Conservation (phyloP, 2,888 invertebrate genomes). For the Noctua janthina region DNA sequence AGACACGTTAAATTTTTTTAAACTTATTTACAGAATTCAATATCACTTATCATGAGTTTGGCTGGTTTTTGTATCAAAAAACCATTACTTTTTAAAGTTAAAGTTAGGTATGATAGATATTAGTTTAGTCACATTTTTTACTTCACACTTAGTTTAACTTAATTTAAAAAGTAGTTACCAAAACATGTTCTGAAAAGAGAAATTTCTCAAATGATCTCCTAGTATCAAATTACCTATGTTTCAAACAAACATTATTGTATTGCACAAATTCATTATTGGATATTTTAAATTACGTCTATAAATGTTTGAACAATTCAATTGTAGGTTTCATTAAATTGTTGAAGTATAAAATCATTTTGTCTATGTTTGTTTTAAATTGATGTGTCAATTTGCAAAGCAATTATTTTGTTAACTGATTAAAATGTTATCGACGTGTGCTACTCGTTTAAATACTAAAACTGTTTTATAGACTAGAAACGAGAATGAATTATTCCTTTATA, state of each 20-base stretch:
- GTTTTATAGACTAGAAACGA: too few species aligned
- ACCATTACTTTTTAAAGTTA: background rate
- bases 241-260: background rate
- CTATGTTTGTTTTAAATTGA: constrained; percentile 8
- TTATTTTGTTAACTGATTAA: constrained; percentile 1
- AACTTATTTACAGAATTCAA: too few species aligned
- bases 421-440: too few species aligned
- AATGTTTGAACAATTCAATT: background rate
- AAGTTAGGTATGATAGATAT: too few species aligned
- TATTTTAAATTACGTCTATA: background rate
- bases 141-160: background rate
- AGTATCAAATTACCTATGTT: background rate
- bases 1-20: too few species aligned
- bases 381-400: background rate
- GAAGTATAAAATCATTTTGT: background rate
- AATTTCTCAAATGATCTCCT: background rate
- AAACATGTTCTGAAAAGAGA: too few species aligned
- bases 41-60: too few species aligned
- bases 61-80: background rate
- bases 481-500: background rate
- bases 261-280: background rate
- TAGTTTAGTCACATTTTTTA: too few species aligned
- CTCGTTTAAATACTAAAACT: too few species aligned
- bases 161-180: too few species aligned
- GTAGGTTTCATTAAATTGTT: too few species aligned